phyloP scores from a whole-genome alignment of 2,797 vertebrate genomes.

The Oreonectes daqikongensis region DNA sequence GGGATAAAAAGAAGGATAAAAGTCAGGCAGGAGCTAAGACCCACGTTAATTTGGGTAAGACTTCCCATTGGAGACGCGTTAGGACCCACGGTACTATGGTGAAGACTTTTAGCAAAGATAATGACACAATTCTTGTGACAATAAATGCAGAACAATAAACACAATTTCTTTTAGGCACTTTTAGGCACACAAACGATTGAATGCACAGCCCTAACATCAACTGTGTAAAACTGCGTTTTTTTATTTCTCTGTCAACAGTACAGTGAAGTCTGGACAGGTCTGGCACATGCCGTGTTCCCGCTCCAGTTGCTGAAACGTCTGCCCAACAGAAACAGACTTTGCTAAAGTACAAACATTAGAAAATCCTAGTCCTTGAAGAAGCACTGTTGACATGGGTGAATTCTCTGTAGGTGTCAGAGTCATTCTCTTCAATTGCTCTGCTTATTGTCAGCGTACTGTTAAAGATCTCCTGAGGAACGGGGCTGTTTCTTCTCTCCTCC shows the following conservation, averaged over 20 bases:
- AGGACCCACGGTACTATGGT: too few species aligned
- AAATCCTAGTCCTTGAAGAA: conserved; percentile 17
- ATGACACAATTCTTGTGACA: too few species aligned
- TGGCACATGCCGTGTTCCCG: neutral
- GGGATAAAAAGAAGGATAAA: too few species aligned
- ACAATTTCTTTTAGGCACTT: too few species aligned
- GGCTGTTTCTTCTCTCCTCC: conserved; percentile 21
- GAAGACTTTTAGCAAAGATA: too few species aligned
- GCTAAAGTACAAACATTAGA: neutral
- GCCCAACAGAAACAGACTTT: neutral
- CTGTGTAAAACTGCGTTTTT: neutral
- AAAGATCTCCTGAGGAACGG: conserved; percentile 41
- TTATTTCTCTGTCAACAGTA: neutral
- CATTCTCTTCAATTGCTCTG: conserved; percentile 22
- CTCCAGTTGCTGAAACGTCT: neutral
- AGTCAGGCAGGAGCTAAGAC: too few species aligned
- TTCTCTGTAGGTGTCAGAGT: conserved; percentile 32
- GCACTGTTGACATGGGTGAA: conserved; percentile 21
- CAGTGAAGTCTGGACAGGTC: neutral
- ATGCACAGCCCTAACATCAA: too few species aligned
- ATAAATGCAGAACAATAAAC: too few species aligned
- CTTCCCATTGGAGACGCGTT: too few species aligned
- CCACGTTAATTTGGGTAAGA: too few species aligned
- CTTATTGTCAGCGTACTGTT: conserved; percentile 23
- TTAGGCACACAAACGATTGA: too few species aligned